These are phyloP conservation scores for Aphodius granarius DNA, from an alignment of 2,888 invertebrate species.

Conservation along the genomic window DNA sequence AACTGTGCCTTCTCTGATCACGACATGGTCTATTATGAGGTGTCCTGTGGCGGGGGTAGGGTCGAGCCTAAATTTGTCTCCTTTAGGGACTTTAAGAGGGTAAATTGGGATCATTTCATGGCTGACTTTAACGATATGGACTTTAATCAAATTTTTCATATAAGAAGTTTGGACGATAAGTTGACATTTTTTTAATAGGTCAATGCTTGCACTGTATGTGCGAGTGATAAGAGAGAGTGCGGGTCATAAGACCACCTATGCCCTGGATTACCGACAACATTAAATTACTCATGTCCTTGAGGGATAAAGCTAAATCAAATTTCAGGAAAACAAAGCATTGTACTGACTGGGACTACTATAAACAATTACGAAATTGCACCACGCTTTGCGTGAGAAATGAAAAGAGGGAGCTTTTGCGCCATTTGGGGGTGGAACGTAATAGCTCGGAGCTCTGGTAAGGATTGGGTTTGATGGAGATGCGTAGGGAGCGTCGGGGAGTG, in stretches of 20 bases:
- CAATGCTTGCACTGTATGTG: neutral
- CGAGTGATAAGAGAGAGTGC: neutral
- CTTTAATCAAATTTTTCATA: neutral
- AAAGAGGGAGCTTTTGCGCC: neutral
- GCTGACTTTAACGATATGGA: neutral
- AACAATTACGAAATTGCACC: constrained; percentile 19
- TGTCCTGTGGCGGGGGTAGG: neutral
- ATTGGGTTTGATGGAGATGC: neutral
- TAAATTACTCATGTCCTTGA: constrained; percentile 11
- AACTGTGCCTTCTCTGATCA: neutral
- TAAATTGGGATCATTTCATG: neutral
- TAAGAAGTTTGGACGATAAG: neutral
- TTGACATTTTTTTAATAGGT: neutral
- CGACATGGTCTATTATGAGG: neutral
- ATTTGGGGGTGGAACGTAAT: neutral
- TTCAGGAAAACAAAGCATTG: neutral
- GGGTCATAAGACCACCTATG: neutral
- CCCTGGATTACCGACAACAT: constrained; percentile 16
- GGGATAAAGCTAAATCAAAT: constrained; percentile 4
- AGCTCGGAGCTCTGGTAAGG: neutral
- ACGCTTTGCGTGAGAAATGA: constrained; percentile 8
- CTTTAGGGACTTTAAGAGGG: neutral
- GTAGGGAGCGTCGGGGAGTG: neutral
- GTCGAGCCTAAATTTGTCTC: neutral
- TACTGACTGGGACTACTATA: constrained; percentile 9